A percentile compares a stretch with the other conserved stretches of the same genome.
phyloP scores from a whole-genome alignment of 2,113 vertebrate genomes.

The Equus przewalskii region DNA sequence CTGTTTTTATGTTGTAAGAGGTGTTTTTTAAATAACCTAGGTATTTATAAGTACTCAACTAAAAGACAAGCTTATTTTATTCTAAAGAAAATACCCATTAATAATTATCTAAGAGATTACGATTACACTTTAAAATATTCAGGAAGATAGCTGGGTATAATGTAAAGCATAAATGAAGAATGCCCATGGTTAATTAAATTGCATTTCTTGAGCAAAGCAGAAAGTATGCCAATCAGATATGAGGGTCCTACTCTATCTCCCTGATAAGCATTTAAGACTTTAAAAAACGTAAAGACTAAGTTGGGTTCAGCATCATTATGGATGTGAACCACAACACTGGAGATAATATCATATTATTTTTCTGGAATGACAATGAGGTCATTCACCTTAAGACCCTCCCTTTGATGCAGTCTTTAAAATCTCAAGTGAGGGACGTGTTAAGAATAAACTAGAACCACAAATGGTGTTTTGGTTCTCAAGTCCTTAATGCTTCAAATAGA shows the following conservation, averaged over 20 bases:
- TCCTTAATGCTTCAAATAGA: constrained; percentile 72
- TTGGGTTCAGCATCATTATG: constrained; percentile 81
- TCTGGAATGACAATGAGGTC: constrained; percentile 82
- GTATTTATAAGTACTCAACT: neutral
- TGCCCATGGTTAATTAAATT: constrained; percentile 77
- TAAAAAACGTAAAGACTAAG: constrained; percentile 70
- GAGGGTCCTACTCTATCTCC: constrained; percentile 36
- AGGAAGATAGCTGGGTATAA: neutral
- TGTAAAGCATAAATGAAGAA: constrained; percentile 46
- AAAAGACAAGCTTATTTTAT: constrained; percentile 38
- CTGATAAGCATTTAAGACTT: constrained; percentile 74
- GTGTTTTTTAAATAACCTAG: neutral
- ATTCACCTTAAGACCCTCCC: constrained; percentile 80
- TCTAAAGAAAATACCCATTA: constrained; percentile 64
- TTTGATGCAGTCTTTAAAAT: constrained; percentile 84
- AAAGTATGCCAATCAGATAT: constrained; percentile 69
- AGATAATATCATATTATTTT: constrained; percentile 86
- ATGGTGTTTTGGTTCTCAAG: constrained; percentile 81
- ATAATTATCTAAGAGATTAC: constrained; percentile 56
- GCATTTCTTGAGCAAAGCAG: constrained; percentile 67
- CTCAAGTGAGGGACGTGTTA: constrained; percentile 62
- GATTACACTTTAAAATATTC: constrained; percentile 60
- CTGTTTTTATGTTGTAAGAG: neutral
- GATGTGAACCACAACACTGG: constrained; percentile 77
- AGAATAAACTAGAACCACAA: constrained; percentile 83